phyloP scores from a whole-genome alignment of 2,797 vertebrate species.

The Melanotaenia parkinsoni region DNA sequence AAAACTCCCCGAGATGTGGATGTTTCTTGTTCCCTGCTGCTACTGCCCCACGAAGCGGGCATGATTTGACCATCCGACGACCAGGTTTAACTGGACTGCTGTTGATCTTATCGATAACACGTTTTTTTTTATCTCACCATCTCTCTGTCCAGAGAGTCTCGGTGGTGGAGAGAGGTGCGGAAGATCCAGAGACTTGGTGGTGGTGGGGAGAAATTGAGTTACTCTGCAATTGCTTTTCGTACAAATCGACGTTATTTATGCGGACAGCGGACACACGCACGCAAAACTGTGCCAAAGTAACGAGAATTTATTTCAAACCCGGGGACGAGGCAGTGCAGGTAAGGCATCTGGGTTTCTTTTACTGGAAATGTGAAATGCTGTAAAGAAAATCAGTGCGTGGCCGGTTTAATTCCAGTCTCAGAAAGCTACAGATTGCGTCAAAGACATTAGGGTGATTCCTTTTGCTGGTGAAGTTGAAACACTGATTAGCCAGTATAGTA shows the following conservation, averaged over 20 bases:
- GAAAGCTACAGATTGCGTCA: conserved; percentile 12
- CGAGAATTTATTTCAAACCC: conserved; percentile 36
- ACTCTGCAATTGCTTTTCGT: conserved; percentile 47
- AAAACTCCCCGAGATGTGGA: conserved; percentile 68
- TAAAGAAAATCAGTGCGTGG: conserved; percentile 1
- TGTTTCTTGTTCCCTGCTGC: conserved; percentile 32
- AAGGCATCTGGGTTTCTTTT: conserved; percentile 42
- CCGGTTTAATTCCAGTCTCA: background rate
- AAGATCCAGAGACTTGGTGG: conserved; percentile 51
- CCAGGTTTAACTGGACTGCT: conserved; percentile 49
- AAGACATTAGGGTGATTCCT: conserved; percentile 4
- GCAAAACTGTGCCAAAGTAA: conserved; percentile 48
- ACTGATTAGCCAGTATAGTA: background rate
- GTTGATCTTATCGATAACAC: conserved; percentile 45
- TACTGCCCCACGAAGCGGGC: conserved; percentile 34
- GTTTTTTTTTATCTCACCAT: conserved; percentile 41
- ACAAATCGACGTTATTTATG: conserved; percentile 38
- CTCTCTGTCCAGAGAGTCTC: conserved; percentile 33
- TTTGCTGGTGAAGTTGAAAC: conserved; percentile 49
- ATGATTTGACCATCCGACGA: conserved; percentile 35
- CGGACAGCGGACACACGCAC: conserved; percentile 19
- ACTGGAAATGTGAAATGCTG: background rate
- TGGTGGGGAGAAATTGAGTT: conserved; percentile 47
- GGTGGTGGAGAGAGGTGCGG: conserved; percentile 38
- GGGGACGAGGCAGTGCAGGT: conserved; percentile 51